phyloP scores from a whole-genome alignment of 2,888 invertebrate genomes.

The Mythimna vitellina region DNA sequence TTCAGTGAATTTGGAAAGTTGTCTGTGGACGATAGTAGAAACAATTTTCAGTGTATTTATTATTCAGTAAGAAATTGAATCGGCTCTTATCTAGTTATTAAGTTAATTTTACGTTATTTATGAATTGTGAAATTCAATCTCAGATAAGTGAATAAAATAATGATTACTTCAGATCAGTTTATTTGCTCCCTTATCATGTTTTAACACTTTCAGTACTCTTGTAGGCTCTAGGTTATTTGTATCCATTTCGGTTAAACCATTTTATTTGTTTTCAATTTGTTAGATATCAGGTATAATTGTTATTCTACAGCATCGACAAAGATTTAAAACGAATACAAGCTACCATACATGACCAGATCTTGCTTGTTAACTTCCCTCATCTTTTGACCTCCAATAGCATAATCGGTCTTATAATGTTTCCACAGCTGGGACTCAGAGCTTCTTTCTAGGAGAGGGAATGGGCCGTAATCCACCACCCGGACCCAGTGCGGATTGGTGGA shows the following conservation, averaged over 20 bases:
- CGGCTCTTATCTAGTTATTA: conserved; percentile 38
- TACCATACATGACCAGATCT: conserved; percentile 3
- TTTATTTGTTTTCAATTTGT: not conserved
- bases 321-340: not conserved
- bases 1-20: not conserved
- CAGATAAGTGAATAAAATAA: conserved; percentile 54
- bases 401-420: too few species aligned
- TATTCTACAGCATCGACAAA: not conserved
- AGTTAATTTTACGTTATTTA: conserved; percentile 50
- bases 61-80: conserved; percentile 14
- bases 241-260: not conserved
- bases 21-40: not conserved
- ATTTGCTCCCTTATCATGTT: conserved; percentile 39
- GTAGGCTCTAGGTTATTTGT: not conserved
- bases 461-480: too few species aligned
- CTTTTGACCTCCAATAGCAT: not conserved
- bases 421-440: too few species aligned
- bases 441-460: too few species aligned
- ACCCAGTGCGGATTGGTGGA: too few species aligned
- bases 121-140: conserved; percentile 57
- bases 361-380: not conserved
- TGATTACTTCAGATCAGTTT: conserved; percentile 43
- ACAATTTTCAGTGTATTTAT: conserved; percentile 9
- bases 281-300: not conserved
- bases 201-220: conserved; percentile 56